Evolutionary conservation across 2,888 invertebrate species (phyloP), one percentile per base, ranked within the genome.

Genomic region (Empis livida): DNA sequence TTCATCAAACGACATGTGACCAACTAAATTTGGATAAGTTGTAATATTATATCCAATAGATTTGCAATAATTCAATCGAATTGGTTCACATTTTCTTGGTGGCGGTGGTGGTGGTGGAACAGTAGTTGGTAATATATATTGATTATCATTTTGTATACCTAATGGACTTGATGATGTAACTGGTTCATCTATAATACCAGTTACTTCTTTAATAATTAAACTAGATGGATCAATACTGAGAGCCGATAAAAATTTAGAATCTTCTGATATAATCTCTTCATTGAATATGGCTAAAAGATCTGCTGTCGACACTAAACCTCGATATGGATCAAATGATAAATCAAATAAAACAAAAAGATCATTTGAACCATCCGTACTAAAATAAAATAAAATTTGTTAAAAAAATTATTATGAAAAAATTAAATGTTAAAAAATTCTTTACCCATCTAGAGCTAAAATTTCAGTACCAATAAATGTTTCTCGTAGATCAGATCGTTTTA

Each of bases 361-460:
- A 48, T 64, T 65, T 48, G 80, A 77, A 37, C 77, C 78, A 58
- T 82, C 82, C 47, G 74, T 72, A 30, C 82, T 84, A 63, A 37
- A 67, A 27, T 13, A 17, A 11, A 17, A 3, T 6, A 41, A 23
- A 1, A 10, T 38, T 2, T 40, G 16, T 6, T 6, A 15, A 17
- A 11, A 1, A 13, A 14, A 2, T 8, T 14, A 3, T 10, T 8
- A n/a, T 20, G 3, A 0, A n/a, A 3, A 1, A 11, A n/a, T 6
- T 15, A 4, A 2, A 3, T 14, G 20, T 45, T 14, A n/a, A 41
- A 35, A 37, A 31, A 46, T n/a, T n/a, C 60, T 74, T 75, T 71
- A 89, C 89, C 84, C 88, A 66, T 91, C 90, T 45, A 91, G 74
- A 17, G 90, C 90, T 45, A 91, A 73, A 48, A 90, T 80, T 62